These are phyloP conservation scores for Polia nebulosa DNA, from an alignment of 2,888 invertebrate genomes.

Conservation along the genomic window DNA sequence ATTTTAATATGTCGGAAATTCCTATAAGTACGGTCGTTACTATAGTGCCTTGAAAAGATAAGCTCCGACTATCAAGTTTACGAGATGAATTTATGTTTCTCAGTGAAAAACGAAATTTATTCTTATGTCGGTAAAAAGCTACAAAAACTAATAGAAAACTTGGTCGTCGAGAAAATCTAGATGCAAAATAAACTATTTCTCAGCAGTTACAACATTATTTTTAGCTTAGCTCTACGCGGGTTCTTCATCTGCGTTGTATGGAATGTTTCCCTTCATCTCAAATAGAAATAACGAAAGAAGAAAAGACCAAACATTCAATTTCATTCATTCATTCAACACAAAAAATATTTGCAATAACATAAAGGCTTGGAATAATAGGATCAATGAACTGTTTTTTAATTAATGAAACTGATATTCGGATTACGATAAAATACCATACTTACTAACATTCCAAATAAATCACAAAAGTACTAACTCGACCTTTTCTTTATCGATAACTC, in stretches of 20 bases:
- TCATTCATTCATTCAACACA: no score
- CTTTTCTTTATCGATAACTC: background rate
- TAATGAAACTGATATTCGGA: no score
- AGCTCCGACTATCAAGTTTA: slow-evolving; percentile 44
- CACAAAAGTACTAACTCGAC: no score
- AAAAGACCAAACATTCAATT: no score
- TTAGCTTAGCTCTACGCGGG: background rate
- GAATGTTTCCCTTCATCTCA: no score
- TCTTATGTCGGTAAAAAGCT: slow-evolving; percentile 41
- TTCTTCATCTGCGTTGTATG: background rate
- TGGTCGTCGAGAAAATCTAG: slow-evolving; percentile 31
- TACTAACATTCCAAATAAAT: no score
- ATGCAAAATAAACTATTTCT: slow-evolving; percentile 36
- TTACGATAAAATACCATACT: no score
- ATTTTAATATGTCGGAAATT: slow-evolving; percentile 18
- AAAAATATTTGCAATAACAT: no score
- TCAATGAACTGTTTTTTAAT: no score
- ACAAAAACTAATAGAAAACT: slow-evolving; percentile 59
- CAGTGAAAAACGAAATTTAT: slow-evolving; percentile 51
- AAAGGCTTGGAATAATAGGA: no score
- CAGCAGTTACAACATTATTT: slow-evolving; percentile 26
- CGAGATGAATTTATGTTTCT: slow-evolving; percentile 50
- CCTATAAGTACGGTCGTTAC: slow-evolving; percentile 29
- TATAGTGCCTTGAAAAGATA: slow-evolving; percentile 40
- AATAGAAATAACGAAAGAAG: no score